Evolutionary conservation across 2,113 vertebrate genomes (phyloP), one percentile per base, ranked within the genome.

Genomic region (Panurus biarmicus): DNA sequence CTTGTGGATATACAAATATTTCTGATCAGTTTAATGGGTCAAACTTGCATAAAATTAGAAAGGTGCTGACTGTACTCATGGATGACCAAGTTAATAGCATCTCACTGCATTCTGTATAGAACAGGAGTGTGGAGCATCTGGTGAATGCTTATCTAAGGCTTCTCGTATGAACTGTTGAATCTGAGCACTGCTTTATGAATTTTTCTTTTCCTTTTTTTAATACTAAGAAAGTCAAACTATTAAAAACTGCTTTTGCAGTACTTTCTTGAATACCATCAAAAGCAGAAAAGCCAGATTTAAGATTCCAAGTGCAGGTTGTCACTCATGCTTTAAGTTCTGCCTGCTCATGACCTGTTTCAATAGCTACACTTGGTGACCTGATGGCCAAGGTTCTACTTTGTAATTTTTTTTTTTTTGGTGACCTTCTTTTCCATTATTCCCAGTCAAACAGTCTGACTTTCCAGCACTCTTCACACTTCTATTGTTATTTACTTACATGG

Each of bases 1-100:
- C 56, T 51, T 82, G 31, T 79, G 45, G 33, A 24, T 66, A 38
- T 51, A 72, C 33, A 82, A 64, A 44, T 83, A 67, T 56, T 90
- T 89, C 81, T 70, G 77, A 89, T 62, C 47, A 57, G 47, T 73
- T 91, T 76, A 73, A 82, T 85, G 38, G 54, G 13, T 89, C 74
- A 91, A 48, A 50, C 35, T 89, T 84, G 35, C 12, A 26, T 29
- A 36, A 87, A 8, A 57, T 69, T 79, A 54, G 58, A 82, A 79
- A 70, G 44, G 13, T 2, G 1, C 51, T 65, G 64, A 85, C 57
- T 33, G 29, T 61, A 33, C 1, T 2, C 31, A 54, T 0, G 4
- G 5, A 4, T 2, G 3, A 74, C n/a, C 28, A 70, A 75, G 28
- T 53, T 82, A 91, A 82, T 87, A 14, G 73, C 6, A 13, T 60